phyloP scores from a whole-genome alignment of 2,888 invertebrate species.

The Tethea ocularis region DNA sequence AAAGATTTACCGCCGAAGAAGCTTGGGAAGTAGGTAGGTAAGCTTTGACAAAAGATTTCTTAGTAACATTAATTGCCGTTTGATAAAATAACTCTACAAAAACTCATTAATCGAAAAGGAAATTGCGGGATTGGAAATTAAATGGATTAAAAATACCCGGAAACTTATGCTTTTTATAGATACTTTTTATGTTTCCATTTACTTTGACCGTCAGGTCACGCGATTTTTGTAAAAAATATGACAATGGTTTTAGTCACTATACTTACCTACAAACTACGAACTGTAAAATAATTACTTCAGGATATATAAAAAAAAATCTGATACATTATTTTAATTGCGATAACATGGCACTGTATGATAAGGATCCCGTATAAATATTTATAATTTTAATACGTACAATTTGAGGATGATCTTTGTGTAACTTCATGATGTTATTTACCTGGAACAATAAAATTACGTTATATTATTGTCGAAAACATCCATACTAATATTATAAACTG shows the following conservation, averaged over 20 bases:
- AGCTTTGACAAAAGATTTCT: conserved; percentile 25
- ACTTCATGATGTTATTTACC: neutral
- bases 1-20: conserved; percentile 23
- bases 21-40: conserved; percentile 7
- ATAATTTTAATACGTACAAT: neutral
- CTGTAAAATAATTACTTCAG: too few species aligned
- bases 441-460: conserved; percentile 2
- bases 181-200: neutral
- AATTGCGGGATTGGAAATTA: conserved; percentile 13
- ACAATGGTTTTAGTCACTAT: too few species aligned
- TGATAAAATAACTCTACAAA: conserved; percentile 25
- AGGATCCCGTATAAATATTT: too few species aligned
- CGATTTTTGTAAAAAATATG: too few species aligned
- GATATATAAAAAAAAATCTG: too few species aligned
- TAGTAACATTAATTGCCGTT: conserved; percentile 32
- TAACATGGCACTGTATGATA: neutral
- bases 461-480: neutral
- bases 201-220: neutral
- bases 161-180: neutral
- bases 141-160: neutral
- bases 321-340: neutral
- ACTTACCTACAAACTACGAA: too few species aligned
- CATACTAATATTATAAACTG: too few species aligned
- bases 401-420: neutral
- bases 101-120: conserved; percentile 24